Evolutionary conservation across 2,113 vertebrate genomes (phyloP), one percentile per base, ranked within the genome.

Genomic region (Athene cunicularia): DNA sequence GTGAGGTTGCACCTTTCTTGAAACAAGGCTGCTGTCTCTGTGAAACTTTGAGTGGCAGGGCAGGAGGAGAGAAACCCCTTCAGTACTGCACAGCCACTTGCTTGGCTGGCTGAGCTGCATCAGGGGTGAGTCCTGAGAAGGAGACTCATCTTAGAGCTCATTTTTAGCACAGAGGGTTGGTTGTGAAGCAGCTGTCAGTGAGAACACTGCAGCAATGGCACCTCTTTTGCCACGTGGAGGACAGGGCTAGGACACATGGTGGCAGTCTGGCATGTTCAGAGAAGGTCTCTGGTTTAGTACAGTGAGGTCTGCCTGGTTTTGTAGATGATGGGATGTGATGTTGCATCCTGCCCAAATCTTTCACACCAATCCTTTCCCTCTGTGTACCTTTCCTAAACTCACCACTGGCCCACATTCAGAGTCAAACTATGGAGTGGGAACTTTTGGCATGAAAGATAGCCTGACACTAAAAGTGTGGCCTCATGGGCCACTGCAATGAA

Each of bases 81-180:
- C 12, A 5, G 47, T 15, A 55, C n/a, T 5, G 14, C 58, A 32
- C 11, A 35, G 50, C 43, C 32, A 35, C 32, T 28, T 50, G 59
- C 32, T n/a, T 2, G 3, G 19, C 60, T 60, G 63, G 35, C 45
- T 26, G 53, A 37, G 39, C 72, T n/a, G 32, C 2, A 0, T 43
- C 18, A 9, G 50, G 10, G 12, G 6, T 0, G 5, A 53, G 45
- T 21, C 27, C 63, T 22, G n/a, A 39, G 2, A 8, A 47, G 24
- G 17, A 33, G 8, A 15, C 32, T 27, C 15, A 6, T 18, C 37
- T 24, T 22, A 13, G 41, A 52, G n/a, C 59, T 56, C 19, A 3
- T 30, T 80, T 52, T 50, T 26, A 70, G 35, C 13, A 4, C 32
- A 26, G 9, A 26, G 28, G 12, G 18, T 9, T 43, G 0, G 1